Base-by-base conservation (phyloP, 2,888 invertebrate genomes). In the Eutolmus rufibarbis region DNA sequence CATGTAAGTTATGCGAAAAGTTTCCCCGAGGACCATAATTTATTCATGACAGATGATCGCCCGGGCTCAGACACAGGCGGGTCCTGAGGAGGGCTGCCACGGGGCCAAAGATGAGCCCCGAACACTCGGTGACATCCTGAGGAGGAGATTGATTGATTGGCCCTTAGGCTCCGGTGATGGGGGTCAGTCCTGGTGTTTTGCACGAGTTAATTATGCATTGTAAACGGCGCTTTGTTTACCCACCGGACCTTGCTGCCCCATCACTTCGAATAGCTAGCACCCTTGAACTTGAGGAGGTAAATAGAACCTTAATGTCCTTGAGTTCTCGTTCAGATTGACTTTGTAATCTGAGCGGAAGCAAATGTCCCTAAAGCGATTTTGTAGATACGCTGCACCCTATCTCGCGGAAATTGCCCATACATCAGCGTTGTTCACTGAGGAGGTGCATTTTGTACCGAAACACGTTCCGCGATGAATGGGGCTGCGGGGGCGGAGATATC, bases 11-110 rank as follows among this genome's bases (percentile, higher is more conserved):
- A 88, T 88, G 88, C 84, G 77, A 86, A 87, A 88, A 87, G 86
- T 88, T 88, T 88, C 74, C 74, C 78, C 76, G 40, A 77, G 84
- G 81, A 14, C 57, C 84, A 88, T 88, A 88, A 88, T 88, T 88
- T 88, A 88, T 88, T 88, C 88, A 88, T 87, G 88, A 87, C 88
- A 84, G 88, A 87, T 88, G 86, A 87, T 88, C 88, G 43, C 84
- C 76, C 51, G 78, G 57, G 23, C 43, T 66, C 66, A 85, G 46
- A 85, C 74, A 74, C 37, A 43, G 74, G 23, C 37, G 46, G 7
- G 74, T 23, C 31, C 43, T 5, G 19, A 74, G 46, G 23, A n/a
- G 74, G 12, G 19, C 16, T 28, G 74, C 46, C 74, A 46, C 34
- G 74, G 37, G 14, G 74, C 43, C 43, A 74, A 74, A 74, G 85